phyloP scores from a whole-genome alignment of 2,888 invertebrate species.

The Ochropleura leucogaster region DNA sequence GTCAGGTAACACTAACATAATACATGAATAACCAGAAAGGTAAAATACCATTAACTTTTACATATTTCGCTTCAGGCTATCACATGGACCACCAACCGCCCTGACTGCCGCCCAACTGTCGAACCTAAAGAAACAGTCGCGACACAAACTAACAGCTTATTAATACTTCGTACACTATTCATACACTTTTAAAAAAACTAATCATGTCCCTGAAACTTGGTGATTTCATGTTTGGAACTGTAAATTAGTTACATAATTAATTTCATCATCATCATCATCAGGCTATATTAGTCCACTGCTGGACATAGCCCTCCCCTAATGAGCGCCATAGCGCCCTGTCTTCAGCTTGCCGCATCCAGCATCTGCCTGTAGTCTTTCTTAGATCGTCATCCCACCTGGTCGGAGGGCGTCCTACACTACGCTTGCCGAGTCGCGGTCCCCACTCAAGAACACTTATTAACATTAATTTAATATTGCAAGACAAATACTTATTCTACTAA shows the following conservation, averaged over 20 bases:
- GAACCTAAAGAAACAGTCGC: slow-evolving; percentile 82
- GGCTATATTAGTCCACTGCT: too few relatives aligned
- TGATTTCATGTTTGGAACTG: slow-evolving; percentile 22
- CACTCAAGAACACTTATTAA: too few relatives aligned
- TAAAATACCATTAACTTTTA: background rate
- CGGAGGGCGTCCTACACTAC: too few relatives aligned
- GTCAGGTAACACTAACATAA: background rate
- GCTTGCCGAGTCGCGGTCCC: too few relatives aligned
- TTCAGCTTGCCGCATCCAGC: too few relatives aligned
- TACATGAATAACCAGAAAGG: background rate
- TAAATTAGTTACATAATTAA: background rate
- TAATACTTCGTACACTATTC: slow-evolving; percentile 65
- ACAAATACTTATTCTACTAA: too few relatives aligned
- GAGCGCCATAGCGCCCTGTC: too few relatives aligned
- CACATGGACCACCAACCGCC: slow-evolving; percentile 51
- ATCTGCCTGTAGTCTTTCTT: too few relatives aligned
- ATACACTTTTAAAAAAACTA: slow-evolving; percentile 50
- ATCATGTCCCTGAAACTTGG: slow-evolving; percentile 33
- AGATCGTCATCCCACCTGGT: too few relatives aligned
- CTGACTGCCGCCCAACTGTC: slow-evolving; percentile 72
- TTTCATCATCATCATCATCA: too few relatives aligned
- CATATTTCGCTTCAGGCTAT: background rate
- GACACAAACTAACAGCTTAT: slow-evolving; percentile 78
- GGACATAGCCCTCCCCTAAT: too few relatives aligned
- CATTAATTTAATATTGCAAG: too few relatives aligned